These are phyloP conservation scores for Drosophila truncata DNA, from an alignment of 1,140 invertebrate species.

Conservation along the genomic window DNA sequence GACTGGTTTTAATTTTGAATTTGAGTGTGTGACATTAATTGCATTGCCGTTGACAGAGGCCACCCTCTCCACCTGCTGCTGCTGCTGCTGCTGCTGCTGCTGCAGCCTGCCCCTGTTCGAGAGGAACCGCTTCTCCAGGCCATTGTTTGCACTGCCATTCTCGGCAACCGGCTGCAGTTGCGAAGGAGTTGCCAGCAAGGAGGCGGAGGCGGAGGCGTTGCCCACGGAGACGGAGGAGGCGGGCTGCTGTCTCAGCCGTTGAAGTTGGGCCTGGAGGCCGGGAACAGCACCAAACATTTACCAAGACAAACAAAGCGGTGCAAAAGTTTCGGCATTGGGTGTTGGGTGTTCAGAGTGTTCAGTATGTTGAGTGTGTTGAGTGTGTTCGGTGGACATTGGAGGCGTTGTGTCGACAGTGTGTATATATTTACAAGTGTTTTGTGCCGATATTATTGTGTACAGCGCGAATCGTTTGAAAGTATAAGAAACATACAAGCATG, in stretches of 20 bases:
- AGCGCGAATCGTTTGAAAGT: slow-evolving; percentile 73
- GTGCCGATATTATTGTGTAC: slow-evolving; percentile 56
- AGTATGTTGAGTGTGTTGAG: slow-evolving; percentile 5
- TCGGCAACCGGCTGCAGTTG: slow-evolving; percentile 49
- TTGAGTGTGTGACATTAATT: slow-evolving; percentile 76
- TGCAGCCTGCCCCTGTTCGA: slow-evolving; percentile 49
- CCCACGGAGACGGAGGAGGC: slow-evolving; percentile 10
- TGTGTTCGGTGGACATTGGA: slow-evolving; percentile 43
- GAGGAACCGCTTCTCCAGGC: slow-evolving; percentile 46
- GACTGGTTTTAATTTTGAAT: slow-evolving; percentile 80
- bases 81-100: slow-evolving; percentile 25
- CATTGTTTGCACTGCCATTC: slow-evolving; percentile 47
- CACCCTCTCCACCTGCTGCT: slow-evolving; percentile 12
- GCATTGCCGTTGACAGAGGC: slow-evolving; percentile 58
- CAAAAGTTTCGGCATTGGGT: slow-evolving; percentile 43
- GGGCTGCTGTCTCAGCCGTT: slow-evolving; percentile 55
- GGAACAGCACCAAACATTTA: slow-evolving; percentile 61
- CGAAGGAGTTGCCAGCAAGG: slow-evolving; percentile 11
- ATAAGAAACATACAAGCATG: slow-evolving; percentile 71
- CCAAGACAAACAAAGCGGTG: slow-evolving; percentile 76
- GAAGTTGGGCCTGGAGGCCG: slow-evolving; percentile 65
- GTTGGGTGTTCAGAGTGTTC: not conserved
- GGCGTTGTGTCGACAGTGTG: slow-evolving; percentile 45
- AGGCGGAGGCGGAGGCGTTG: slow-evolving; percentile 20
- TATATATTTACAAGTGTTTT: slow-evolving; percentile 75